phyloP scores from a whole-genome alignment of 2,888 invertebrate genomes.

The Nemotelus pantherinus region DNA sequence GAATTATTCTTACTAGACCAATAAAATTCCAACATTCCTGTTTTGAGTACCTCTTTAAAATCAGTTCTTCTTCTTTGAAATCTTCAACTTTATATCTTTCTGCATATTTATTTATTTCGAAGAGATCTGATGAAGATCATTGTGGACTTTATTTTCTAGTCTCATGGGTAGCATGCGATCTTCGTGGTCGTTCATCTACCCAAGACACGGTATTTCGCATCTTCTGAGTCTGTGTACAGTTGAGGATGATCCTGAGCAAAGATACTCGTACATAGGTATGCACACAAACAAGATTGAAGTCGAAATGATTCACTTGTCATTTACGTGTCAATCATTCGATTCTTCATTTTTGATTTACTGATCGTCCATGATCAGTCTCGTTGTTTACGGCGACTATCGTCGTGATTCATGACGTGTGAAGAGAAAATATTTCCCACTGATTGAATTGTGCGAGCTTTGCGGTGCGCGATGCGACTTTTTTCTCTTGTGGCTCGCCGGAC shows the following conservation, averaged over 20 bases:
- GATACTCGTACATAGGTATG: not conserved
- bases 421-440: slow-evolving; percentile 40
- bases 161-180: not conserved
- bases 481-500: not conserved
- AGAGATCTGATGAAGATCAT: slow-evolving; percentile 23
- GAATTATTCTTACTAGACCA: too few species aligned
- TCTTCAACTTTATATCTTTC: slow-evolving; percentile 9
- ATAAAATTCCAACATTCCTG: too few species aligned
- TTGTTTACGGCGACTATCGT: slow-evolving; percentile 16
- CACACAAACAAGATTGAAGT: slow-evolving; percentile 3
- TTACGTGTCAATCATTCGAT: slow-evolving; percentile 43
- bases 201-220: not conserved
- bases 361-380: slow-evolving; percentile 34
- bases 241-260: slow-evolving; percentile 2
- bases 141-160: slow-evolving; percentile 1
- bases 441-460: slow-evolving; percentile 6
- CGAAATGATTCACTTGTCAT: slow-evolving; percentile 41
- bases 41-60: slow-evolving; percentile 41
- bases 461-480: slow-evolving; percentile 32
- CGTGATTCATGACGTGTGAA: slow-evolving; percentile 33
- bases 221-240: slow-evolving; percentile 3
- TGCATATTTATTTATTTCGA: not conserved
- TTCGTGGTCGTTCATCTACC: not conserved
- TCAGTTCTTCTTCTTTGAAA: not conserved
- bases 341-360: slow-evolving; percentile 44